phyloP scores from a whole-genome alignment of 2,888 invertebrate genomes.

The Zootermopsis nevadensis region DNA sequence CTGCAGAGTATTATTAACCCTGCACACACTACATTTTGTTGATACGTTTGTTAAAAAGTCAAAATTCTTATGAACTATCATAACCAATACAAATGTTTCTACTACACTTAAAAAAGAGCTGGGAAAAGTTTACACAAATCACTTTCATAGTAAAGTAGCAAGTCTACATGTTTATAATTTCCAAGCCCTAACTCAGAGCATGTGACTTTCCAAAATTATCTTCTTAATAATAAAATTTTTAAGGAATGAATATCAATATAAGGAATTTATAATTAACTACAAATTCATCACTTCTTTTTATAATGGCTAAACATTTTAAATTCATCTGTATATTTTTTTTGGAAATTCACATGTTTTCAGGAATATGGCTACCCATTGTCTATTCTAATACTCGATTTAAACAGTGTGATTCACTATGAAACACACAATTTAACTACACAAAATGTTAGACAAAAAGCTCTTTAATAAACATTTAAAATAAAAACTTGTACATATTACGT shows the following conservation, averaged over 20 bases:
- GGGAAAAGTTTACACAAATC: neutral
- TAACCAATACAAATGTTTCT: neutral
- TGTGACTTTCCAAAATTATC: neutral
- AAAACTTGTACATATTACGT: neutral
- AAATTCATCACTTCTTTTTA: no score
- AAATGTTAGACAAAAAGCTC: neutral
- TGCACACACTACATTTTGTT: neutral
- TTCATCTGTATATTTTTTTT: neutral
- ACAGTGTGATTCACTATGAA: neutral
- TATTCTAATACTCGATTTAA: neutral
- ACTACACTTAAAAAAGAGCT: neutral
- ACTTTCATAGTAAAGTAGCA: neutral
- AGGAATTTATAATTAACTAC: no score
- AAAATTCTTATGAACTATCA: neutral
- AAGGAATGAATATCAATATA: no score
- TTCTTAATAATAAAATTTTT: no score
- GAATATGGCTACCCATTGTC: neutral
- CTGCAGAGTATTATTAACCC: neutral
- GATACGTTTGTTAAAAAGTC: neutral
- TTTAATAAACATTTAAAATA: conserved; percentile 14
- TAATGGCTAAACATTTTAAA: no score
- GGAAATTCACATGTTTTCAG: neutral
- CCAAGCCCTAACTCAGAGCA: neutral
- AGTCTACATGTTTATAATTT: neutral
- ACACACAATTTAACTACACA: neutral